Base-by-base conservation (phyloP, 2,797 vertebrate species). In the Hozukius guyotensis region DNA sequence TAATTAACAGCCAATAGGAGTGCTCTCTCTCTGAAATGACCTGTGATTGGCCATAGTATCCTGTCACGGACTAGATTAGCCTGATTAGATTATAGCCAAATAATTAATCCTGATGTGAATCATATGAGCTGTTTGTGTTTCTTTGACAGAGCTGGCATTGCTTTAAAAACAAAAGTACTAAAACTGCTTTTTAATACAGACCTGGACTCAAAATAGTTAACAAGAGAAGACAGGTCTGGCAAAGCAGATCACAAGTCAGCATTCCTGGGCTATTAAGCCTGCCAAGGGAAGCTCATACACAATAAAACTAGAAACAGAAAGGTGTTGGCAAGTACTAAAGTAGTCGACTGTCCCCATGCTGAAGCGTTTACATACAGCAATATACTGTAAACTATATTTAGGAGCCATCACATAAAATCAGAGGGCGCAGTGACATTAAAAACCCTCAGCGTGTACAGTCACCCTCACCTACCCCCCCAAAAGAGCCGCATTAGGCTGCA, bases 231-330 rank as follows among this genome's bases (percentile, higher is more conserved):
- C 79, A 74, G 32, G 69, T 81, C 73, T 87, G 75, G 78, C 81
- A 74, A 77, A 77, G 72, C 59, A 75, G 71, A 82, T 81, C 61
- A 69, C 71, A 88, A 78, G 74, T 89, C 85, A 92, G 81, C 78
- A 85, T 72, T 88, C 80, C 63, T 79, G 77, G 38, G 56, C 69
- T 69, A 71, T 76, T 80, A 73, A 70, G 55, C 60, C 75, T 85
- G 83, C 80, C 85, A 84, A 91, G 80, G 66, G 60, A 83, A 77
- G 72, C 83, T 89, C 86, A 83, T 75, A 71, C 61, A 80, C 86
- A 79, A 72, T 86, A 88, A 88, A 89, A 87, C 53, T 64, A 80
- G 72, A 82, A 86, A 76, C 76, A 81, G 67, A 86, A 85, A 82
- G 78, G 67, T 82, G 78, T 82, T 84, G 78, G 88, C 38, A 88